Evolutionary conservation across 2,797 vertebrate genomes (phyloP).

Genomic region (Mus minutoides): DNA sequence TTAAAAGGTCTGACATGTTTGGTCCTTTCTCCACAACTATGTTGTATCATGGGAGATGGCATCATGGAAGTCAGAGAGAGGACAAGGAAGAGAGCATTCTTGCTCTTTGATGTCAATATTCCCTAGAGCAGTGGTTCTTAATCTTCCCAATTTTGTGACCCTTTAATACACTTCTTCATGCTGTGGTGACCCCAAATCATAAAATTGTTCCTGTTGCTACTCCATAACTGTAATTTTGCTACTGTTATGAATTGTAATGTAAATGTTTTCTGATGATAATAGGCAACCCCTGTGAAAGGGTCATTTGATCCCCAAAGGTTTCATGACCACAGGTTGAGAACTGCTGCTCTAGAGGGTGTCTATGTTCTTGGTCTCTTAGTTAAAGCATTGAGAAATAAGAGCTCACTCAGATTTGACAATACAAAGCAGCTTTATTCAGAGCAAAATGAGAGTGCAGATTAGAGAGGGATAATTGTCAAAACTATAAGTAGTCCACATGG

Average conservation of each 20-base stretch:
- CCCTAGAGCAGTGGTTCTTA: neutral
- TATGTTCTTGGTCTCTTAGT: neutral
- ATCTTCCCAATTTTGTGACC: neutral
- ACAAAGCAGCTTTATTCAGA: neutral
- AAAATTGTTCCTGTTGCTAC: neutral
- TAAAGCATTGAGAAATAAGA: neutral
- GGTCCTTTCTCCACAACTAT: neutral
- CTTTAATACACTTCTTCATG: neutral
- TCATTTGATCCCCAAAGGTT: neutral
- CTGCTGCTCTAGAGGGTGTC: neutral
- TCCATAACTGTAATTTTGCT: neutral
- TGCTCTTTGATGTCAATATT: neutral
- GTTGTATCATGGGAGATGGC: neutral
- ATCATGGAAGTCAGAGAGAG: neutral
- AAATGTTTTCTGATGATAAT: neutral
- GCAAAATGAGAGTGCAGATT: neutral
- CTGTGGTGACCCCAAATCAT: neutral
- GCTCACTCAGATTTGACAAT: neutral
- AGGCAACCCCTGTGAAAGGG: neutral
- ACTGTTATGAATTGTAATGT: neutral
- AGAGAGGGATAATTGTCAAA: neutral
- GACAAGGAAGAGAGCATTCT: neutral
- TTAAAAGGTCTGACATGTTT: neutral
- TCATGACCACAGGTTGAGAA: neutral
- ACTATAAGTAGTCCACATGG: neutral